A percentile compares a stretch with the other conserved stretches of the same genome.
These are phyloP conservation scores for Euplagia quadripunctaria DNA, from an alignment of 2,888 invertebrate species.

Conservation along the genomic window DNA sequence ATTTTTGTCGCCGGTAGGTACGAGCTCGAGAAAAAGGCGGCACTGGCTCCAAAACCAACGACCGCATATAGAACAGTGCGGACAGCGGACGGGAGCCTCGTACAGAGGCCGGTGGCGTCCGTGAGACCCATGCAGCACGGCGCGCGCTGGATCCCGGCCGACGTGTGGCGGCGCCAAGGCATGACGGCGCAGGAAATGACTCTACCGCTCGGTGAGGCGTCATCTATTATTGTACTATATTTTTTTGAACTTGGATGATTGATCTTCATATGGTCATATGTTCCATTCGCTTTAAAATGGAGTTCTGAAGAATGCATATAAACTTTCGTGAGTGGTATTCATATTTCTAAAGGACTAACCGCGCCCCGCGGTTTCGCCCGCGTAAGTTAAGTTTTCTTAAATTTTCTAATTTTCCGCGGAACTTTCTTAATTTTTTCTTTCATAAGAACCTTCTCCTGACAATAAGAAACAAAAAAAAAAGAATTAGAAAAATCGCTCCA, in stretches of 20 bases:
- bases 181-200: constrained; percentile 98
- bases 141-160: constrained; percentile 94
- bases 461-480: too few species aligned
- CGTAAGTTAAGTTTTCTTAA: too few species aligned
- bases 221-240: background rate
- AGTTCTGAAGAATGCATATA: background rate
- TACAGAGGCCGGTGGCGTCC: constrained; percentile 90
- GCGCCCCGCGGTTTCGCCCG: too few species aligned
- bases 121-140: constrained; percentile 94
- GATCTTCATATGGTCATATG: background rate
- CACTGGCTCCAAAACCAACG: constrained; percentile 88
- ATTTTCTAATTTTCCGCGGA: too few species aligned
- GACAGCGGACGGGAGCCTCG: constrained; percentile 89
- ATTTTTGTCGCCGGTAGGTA: constrained; percentile 86
- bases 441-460: too few species aligned
- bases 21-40: constrained; percentile 97
- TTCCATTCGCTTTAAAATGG: background rate
- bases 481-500: too few species aligned
- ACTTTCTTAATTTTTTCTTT: too few species aligned
- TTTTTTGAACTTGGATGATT: background rate
- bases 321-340: too few species aligned
- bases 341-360: too few species aligned
- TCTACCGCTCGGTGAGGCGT: constrained; percentile 91
- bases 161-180: constrained; percentile 97
- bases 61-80: constrained; percentile 89